A percentile compares a stretch with the other conserved stretches of the same genome.
These are phyloP conservation scores for Macquaria australasica DNA, from an alignment of 2,113 vertebrate species.

Conservation along the genomic window DNA sequence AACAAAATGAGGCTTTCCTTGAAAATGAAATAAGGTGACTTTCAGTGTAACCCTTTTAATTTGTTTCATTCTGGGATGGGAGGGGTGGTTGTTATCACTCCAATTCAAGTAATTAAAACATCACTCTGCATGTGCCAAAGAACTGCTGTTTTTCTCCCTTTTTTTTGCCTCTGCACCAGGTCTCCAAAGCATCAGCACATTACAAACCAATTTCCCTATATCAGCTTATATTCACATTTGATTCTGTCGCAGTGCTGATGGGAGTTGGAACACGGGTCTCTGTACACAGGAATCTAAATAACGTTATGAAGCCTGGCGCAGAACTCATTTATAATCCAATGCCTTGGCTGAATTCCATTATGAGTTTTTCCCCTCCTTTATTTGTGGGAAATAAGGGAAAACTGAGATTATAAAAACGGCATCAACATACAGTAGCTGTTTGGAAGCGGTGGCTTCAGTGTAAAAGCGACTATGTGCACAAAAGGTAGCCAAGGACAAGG, in stretches of 20 bases:
- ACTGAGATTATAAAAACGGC: slow-evolving; percentile 82
- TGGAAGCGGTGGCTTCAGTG: slow-evolving; percentile 56
- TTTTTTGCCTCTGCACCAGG: slow-evolving; percentile 80
- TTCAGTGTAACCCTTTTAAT: slow-evolving; percentile 74
- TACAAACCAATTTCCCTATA: slow-evolving; percentile 98
- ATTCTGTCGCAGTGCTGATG: slow-evolving; percentile 96
- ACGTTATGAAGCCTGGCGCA: slow-evolving; percentile 94
- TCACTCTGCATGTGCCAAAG: slow-evolving; percentile 81
- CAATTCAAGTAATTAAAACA: slow-evolving; percentile 86
- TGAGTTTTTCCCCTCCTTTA: slow-evolving; percentile 87
- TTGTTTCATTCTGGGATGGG: slow-evolving; percentile 75
- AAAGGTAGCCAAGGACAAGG: slow-evolving; percentile 75
- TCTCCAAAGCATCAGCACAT: slow-evolving; percentile 95
- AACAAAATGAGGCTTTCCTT: slow-evolving; percentile 47
- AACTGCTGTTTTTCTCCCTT: slow-evolving; percentile 76
- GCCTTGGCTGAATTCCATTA: slow-evolving; percentile 96
- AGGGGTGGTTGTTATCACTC: slow-evolving; percentile 76
- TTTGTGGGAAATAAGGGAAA: slow-evolving; percentile 89
- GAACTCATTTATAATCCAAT: slow-evolving; percentile 99
- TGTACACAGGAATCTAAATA: slow-evolving; percentile 98
- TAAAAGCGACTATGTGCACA: slow-evolving; percentile 70
- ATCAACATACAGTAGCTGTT: slow-evolving; percentile 77
- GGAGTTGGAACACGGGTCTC: slow-evolving; percentile 95
- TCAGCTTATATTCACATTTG: slow-evolving; percentile 98
- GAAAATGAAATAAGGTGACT: slow-evolving; percentile 52